Percentiles rank a stretch among this genome's conserved stretches.
phyloP scores from a whole-genome alignment of 2,113 vertebrate species.

The Oxyura jamaicensis region DNA sequence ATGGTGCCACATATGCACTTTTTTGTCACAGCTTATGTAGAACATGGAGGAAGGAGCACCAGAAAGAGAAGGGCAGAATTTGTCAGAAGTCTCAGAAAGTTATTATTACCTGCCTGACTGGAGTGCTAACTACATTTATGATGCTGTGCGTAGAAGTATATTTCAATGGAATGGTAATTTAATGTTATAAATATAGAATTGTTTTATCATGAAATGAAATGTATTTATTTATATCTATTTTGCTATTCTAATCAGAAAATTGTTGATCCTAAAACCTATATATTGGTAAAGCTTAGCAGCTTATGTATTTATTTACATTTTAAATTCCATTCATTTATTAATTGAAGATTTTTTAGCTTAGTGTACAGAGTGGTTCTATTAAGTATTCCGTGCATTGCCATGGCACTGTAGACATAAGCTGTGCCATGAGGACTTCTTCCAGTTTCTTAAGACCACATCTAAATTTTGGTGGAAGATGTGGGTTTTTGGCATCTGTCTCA shows the following conservation, averaged over 20 bases:
- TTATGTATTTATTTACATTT: not conserved
- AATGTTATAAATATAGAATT: slow-evolving; percentile 10
- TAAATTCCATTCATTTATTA: not conserved
- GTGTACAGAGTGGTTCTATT: not conserved
- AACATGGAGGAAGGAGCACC: not conserved
- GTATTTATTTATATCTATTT: not conserved
- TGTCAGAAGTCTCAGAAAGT: not conserved
- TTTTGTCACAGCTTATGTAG: not conserved
- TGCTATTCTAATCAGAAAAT: not conserved
- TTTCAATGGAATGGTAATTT: not conserved
- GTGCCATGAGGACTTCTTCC: not conserved
- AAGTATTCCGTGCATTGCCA: not conserved
- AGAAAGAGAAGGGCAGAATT: not conserved
- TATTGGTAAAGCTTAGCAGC: not conserved
- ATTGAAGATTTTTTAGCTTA: not conserved
- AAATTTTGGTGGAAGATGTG: not conserved
- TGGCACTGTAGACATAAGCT: not conserved
- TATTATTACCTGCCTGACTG: not conserved
- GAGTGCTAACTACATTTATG: not conserved
- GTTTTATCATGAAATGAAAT: not conserved
- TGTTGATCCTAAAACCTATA: not conserved
- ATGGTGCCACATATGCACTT: not conserved
- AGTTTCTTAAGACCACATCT: not conserved
- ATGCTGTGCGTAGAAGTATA: not conserved
- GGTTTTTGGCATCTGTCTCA: not conserved